These are phyloP conservation scores for Emydura subglobosa DNA, from an alignment of 2,113 vertebrate genomes.

Conservation along the genomic window DNA sequence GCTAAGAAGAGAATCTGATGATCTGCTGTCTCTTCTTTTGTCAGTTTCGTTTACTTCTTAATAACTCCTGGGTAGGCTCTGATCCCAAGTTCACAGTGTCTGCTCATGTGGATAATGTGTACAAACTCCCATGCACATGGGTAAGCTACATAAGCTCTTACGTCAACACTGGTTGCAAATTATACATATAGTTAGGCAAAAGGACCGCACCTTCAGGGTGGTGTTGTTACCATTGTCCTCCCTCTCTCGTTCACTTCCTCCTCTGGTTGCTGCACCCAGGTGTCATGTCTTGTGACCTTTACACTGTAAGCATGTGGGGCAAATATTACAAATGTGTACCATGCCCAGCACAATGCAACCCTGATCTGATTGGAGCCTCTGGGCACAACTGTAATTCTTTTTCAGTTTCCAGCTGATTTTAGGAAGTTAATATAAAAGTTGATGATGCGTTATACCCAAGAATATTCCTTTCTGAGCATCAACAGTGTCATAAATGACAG, in stretches of 20 bases:
- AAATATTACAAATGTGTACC: not conserved
- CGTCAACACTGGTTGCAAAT: not conserved
- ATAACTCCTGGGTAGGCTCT: not conserved
- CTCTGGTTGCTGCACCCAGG: rapidly evolving
- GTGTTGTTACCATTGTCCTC: rapidly evolving
- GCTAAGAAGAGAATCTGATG: not conserved
- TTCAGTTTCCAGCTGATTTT: not conserved
- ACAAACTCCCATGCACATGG: not conserved
- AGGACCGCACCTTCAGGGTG: too few relatives aligned
- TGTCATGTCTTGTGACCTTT: not conserved
- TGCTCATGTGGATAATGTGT: not conserved
- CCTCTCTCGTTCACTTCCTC: not conserved
- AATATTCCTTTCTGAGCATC: constrained; percentile 20
- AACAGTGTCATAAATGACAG: not conserved
- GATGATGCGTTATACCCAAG: not conserved
- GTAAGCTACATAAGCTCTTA: not conserved
- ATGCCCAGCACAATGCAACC: not conserved
- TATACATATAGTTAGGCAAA: not conserved
- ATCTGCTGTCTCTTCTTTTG: not conserved
- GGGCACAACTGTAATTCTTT: not conserved
- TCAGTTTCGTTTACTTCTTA: not conserved
- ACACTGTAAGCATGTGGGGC: not conserved
- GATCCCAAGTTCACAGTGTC: not conserved
- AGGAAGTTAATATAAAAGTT: not conserved
- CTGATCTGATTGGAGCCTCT: not conserved